Conservation (phyloP, 1,140 invertebrate genomes). For the Leptopilina boulardi region DNA sequence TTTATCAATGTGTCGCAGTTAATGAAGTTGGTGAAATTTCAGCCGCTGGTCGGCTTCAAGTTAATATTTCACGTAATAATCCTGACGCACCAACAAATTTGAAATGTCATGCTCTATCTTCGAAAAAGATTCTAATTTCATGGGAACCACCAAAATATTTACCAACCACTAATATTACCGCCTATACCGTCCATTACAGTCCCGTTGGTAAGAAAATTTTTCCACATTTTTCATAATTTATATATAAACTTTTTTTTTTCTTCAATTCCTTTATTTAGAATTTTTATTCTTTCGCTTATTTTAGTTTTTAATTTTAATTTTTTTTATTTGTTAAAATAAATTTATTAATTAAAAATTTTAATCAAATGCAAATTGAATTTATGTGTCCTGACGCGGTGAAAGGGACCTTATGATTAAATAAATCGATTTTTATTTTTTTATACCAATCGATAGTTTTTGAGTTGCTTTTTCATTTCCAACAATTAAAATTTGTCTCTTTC, state of each 20-base stretch:
- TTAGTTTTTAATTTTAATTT: too few relatives aligned
- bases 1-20: slow-evolving; percentile 87
- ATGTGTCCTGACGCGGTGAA: too few relatives aligned
- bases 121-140: slow-evolving; percentile 77
- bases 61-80: slow-evolving; percentile 76
- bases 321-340: too few relatives aligned
- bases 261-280: background rate
- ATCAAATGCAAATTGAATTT: too few relatives aligned
- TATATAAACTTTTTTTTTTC: background rate
- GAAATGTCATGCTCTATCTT: slow-evolving; percentile 76
- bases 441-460: too few relatives aligned
- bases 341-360: too few relatives aligned
- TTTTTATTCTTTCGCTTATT: too few relatives aligned
- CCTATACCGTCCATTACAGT: slow-evolving; percentile 81
- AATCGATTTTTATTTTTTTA: too few relatives aligned
- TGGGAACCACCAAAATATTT: slow-evolving; percentile 76
- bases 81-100: slow-evolving; percentile 79
- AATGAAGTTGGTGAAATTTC: slow-evolving; percentile 82
- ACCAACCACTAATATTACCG: slow-evolving; percentile 75
- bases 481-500: too few relatives aligned
- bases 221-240: slow-evolving; percentile 38
- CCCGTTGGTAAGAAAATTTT: slow-evolving; percentile 74
- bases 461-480: too few relatives aligned
- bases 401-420: too few relatives aligned
- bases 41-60: slow-evolving; percentile 77